Evolutionary conservation across 2,888 invertebrate genomes (phyloP).

Genomic region (Salticus scenicus): DNA sequence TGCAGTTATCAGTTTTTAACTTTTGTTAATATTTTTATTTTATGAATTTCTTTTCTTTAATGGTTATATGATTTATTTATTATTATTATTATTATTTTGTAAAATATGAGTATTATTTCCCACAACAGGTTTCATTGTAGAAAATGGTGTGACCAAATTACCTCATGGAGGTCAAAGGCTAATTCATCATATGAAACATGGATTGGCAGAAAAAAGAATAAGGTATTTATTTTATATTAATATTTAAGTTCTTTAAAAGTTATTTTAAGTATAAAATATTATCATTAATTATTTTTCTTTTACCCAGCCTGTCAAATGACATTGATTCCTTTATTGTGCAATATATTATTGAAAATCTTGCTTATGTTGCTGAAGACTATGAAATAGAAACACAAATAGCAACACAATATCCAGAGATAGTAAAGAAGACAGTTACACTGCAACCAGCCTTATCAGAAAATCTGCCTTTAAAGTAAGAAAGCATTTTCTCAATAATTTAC

Average conservation of each 20-base stretch:
- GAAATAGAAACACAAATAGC: constrained; percentile 76
- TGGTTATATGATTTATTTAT: no score
- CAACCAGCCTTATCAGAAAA: constrained; percentile 1
- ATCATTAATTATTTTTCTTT: no score
- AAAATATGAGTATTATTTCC: no score
- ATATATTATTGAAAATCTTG: constrained; percentile 78
- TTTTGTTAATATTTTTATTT: no score
- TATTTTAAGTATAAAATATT: no score
- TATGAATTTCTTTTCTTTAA: no score
- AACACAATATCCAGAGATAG: constrained; percentile 74
- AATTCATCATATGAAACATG: constrained; percentile 76
- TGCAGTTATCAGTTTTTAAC: no score
- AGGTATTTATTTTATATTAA: constrained; percentile 34
- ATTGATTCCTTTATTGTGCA: constrained; percentile 78
- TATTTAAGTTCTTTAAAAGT: no score
- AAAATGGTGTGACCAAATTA: constrained; percentile 78
- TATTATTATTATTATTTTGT: no score
- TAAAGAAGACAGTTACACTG: constrained; percentile 71
- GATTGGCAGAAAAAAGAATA: constrained; percentile 75
- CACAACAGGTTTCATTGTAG: constrained; percentile 76
- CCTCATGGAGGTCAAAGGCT: constrained; percentile 79
- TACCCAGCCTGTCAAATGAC: constrained; percentile 73
- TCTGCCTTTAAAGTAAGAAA: background rate
- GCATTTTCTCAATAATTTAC: no score
- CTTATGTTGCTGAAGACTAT: constrained; percentile 78